phyloP scores from a whole-genome alignment of 1,140 invertebrate species.

The Globodera ellingtonae region DNA sequence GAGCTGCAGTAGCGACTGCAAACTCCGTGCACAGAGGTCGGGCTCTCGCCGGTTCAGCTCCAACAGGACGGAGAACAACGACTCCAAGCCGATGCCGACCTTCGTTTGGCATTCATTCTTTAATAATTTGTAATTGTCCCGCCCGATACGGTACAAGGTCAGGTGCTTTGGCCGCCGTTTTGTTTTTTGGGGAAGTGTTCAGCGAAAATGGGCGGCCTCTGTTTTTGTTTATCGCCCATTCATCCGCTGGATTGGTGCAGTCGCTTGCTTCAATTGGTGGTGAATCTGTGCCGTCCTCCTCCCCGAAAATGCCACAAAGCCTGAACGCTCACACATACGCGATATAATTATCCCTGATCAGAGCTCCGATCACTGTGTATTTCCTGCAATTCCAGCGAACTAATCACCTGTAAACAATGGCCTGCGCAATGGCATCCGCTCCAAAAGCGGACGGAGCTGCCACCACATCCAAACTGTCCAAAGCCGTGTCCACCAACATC shows the following conservation, averaged over 20 bases:
- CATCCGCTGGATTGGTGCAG: neutral
- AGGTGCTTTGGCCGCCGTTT: neutral
- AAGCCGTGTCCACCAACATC: neutral
- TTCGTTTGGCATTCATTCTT: constrained; percentile 30
- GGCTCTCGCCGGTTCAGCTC: constrained; percentile 58
- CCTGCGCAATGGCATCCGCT: constrained; percentile 30
- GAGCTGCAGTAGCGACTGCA: constrained; percentile 53
- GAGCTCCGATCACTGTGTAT: no score
- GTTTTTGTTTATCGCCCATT: constrained; percentile 4
- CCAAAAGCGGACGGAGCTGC: constrained; percentile 25
- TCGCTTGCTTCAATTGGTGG: neutral
- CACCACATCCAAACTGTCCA: constrained; percentile 8
- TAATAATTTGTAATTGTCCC: neutral
- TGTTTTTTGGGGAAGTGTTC: neutral
- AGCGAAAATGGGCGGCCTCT: neutral
- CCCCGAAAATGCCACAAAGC: constrained; percentile 3
- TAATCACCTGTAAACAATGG: constrained; percentile 26
- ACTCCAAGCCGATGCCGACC: constrained; percentile 47
- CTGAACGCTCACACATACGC: neutral
- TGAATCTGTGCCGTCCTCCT: neutral
- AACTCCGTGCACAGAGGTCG: constrained; percentile 55
- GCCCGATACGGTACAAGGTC: neutral
- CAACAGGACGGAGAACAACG: constrained; percentile 57
- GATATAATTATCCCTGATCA: neutral
- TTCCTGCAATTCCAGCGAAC: neutral